phyloP scores from a whole-genome alignment of 2,113 vertebrate genomes.

The Pelmatolapia mariae region DNA sequence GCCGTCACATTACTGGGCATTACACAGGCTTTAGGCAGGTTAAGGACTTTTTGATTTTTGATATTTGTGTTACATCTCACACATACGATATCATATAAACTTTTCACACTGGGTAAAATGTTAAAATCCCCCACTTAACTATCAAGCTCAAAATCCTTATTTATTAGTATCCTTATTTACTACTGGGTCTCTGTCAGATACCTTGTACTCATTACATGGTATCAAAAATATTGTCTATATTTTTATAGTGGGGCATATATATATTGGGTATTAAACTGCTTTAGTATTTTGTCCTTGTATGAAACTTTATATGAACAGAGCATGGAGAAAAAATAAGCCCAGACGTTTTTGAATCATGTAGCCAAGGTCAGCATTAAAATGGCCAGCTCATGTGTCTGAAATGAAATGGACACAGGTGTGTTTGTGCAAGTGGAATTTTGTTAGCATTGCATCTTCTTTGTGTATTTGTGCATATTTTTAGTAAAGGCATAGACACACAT shows the following conservation, averaged over 20 bases:
- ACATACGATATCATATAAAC: background rate
- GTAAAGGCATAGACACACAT: background rate
- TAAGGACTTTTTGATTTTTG: background rate
- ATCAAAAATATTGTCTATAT: background rate
- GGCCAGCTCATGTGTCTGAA: background rate
- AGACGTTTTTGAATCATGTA: background rate
- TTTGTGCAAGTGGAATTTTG: background rate
- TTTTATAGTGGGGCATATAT: background rate
- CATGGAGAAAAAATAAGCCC: background rate
- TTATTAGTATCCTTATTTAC: background rate
- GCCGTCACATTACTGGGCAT: background rate
- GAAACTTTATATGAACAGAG: background rate
- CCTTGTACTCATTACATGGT: background rate
- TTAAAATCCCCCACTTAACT: background rate
- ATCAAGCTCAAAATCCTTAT: background rate
- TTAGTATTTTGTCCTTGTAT: background rate
- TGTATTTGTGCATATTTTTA: background rate
- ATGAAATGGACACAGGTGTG: conserved; percentile 1
- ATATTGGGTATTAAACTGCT: background rate
- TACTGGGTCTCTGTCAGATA: background rate
- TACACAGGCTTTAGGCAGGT: background rate
- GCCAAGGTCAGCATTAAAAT: background rate
- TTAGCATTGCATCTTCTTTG: background rate
- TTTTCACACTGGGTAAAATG: background rate
- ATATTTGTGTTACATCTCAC: background rate